Evolutionary conservation across 2,113 vertebrate genomes (phyloP).

Genomic region (Vicugna pacos): DNA sequence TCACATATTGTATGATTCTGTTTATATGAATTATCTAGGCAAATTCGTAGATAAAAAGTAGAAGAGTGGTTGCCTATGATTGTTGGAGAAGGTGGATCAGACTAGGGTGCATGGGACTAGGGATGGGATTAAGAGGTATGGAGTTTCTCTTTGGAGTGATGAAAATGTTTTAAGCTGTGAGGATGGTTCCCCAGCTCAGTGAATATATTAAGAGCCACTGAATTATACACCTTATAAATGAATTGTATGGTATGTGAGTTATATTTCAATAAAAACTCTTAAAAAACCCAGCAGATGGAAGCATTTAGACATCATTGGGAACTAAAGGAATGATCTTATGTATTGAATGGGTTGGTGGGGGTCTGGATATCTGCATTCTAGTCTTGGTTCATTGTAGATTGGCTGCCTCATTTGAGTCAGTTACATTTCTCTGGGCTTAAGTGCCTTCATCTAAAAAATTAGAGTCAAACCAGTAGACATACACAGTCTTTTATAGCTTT

Average conservation of each 20-base stretch:
- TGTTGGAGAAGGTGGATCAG: neutral
- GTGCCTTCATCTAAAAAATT: slow-evolving; percentile 48
- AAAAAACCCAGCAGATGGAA: neutral
- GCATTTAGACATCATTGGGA: neutral
- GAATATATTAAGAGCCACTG: slow-evolving; percentile 27
- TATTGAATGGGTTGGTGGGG: neutral
- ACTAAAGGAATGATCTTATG: neutral
- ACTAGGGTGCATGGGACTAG: neutral
- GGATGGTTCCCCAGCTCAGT: neutral
- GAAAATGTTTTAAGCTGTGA: slow-evolving; percentile 13
- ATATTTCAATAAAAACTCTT: neutral
- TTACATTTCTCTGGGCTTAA: slow-evolving; percentile 13
- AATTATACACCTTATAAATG: neutral
- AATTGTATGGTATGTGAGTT: slow-evolving; percentile 49
- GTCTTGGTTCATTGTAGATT: slow-evolving; percentile 36
- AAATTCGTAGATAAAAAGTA: neutral
- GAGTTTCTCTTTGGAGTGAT: slow-evolving; percentile 19
- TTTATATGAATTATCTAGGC: slow-evolving; percentile 31
- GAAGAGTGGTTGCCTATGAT: neutral
- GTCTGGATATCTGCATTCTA: neutral
- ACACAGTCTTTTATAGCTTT: slow-evolving; percentile 36
- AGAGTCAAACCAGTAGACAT: neutral
- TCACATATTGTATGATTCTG: neutral
- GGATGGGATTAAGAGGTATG: neutral
- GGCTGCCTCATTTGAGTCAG: neutral